Conservation (phyloP, 1,140 invertebrate species). For the Zophobas morio region DNA sequence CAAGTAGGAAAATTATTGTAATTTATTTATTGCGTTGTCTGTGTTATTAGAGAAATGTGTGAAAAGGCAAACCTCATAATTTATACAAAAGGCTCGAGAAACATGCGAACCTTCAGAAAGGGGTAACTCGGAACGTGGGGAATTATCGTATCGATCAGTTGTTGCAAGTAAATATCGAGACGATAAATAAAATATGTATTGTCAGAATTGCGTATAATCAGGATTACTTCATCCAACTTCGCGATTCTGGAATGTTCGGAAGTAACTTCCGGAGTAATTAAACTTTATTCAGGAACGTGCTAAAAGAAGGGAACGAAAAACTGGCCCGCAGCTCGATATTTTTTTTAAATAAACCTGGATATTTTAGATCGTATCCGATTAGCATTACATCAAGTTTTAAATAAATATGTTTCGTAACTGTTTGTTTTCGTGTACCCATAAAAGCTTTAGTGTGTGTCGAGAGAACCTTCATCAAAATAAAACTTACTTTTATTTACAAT, state of each 20-base stretch:
- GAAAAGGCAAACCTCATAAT: conserved; percentile 9
- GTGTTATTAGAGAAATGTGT: conserved; percentile 26
- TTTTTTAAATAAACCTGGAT: background rate
- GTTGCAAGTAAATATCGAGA: conserved; percentile 26
- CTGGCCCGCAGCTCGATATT: too few species aligned
- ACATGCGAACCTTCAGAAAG: conserved; percentile 4
- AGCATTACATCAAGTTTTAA: background rate
- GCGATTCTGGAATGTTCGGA: conserved; percentile 29
- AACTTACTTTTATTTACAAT: conserved; percentile 40
- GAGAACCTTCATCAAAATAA: conserved; percentile 38
- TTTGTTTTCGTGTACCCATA: conserved; percentile 12
- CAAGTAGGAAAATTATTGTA: conserved; percentile 27
- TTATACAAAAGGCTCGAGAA: conserved; percentile 16
- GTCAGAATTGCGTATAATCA: conserved; percentile 34
- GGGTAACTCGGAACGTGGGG: background rate
- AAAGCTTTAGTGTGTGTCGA: conserved; percentile 36
- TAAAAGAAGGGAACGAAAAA: too few species aligned
- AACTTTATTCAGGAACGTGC: conserved; percentile 24
- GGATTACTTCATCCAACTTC: conserved; percentile 29
- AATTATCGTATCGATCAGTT: conserved; percentile 22
- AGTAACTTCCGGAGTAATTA: conserved; percentile 45
- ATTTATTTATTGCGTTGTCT: conserved; percentile 24
- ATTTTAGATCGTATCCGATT: background rate
- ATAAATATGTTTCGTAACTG: conserved; percentile 14
- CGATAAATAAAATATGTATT: conserved; percentile 28